phyloP scores from a whole-genome alignment of 2,113 vertebrate species.

The Silurus asotus region DNA sequence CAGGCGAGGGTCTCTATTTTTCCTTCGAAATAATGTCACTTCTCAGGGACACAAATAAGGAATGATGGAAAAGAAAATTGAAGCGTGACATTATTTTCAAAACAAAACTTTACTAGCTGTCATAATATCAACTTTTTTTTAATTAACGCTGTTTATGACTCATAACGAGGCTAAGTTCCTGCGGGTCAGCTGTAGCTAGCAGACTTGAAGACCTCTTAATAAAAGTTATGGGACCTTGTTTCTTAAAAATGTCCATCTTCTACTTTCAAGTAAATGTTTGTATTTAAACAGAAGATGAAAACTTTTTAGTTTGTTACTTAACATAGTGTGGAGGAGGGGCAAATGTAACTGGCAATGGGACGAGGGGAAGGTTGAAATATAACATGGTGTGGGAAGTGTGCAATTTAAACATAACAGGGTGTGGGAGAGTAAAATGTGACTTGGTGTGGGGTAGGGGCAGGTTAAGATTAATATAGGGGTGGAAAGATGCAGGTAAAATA shows the following conservation, averaged over 20 bases:
- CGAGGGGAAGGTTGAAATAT: not conserved
- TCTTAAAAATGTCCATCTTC: not conserved
- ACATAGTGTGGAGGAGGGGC: not conserved
- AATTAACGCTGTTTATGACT: not conserved
- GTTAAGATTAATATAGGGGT: no score
- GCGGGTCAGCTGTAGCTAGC: not conserved
- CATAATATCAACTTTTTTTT: not conserved
- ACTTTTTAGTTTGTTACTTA: not conserved
- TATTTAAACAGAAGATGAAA: not conserved
- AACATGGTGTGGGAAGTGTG: not conserved
- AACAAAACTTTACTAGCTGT: not conserved
- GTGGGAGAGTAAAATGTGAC: not conserved
- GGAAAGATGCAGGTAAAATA: no score
- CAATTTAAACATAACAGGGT: no score
- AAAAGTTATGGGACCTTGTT: not conserved
- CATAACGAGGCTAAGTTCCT: not conserved
- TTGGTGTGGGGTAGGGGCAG: no score
- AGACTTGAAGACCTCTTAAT: not conserved
- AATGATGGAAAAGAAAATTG: not conserved
- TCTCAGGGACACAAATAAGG: slow-evolving; percentile 4
- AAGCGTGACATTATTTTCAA: slow-evolving; percentile 32
- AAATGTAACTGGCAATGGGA: no score
- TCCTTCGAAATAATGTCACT: slow-evolving; percentile 4
- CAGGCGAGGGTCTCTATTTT: slow-evolving; percentile 19
- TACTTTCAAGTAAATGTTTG: not conserved